Percentiles rank a stretch among this genome's conserved stretches.
phyloP scores from a whole-genome alignment of 2,888 invertebrate species.

The Micoletzkya japonica region DNA sequence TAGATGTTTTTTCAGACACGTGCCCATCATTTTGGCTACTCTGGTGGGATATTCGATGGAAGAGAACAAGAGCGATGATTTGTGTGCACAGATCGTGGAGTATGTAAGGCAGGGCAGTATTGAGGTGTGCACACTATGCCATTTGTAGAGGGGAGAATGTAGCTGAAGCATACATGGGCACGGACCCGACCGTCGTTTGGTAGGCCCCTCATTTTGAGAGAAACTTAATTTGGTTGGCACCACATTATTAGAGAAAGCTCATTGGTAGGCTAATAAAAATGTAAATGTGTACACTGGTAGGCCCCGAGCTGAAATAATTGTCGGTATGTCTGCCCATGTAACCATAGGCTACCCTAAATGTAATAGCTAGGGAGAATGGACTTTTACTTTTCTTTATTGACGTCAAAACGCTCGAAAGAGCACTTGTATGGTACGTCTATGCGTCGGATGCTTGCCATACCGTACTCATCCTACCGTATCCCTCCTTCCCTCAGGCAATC shows the following conservation, averaged over 20 bases:
- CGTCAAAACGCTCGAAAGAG: no score
- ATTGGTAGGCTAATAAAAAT: no score
- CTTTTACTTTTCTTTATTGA: no score
- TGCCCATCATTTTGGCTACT: constrained; percentile 14
- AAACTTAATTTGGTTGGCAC: no score
- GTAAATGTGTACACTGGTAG: no score
- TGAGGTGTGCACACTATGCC: constrained; percentile 4
- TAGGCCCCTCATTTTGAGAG: no score
- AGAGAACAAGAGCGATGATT: constrained; percentile 25
- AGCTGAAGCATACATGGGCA: no score
- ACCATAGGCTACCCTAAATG: neutral
- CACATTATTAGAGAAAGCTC: no score
- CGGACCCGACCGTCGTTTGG: no score
- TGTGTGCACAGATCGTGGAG: constrained; percentile 25
- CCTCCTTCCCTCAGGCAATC: constrained; percentile 31
- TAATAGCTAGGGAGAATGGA: no score
- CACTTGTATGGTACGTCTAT: neutral
- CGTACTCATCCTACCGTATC: neutral
- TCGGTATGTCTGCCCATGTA: no score
- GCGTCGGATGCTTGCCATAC: neutral
- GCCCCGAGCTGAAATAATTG: no score
- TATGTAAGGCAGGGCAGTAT: constrained; percentile 24
- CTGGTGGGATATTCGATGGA: constrained; percentile 3
- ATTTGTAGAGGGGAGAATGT: neutral
- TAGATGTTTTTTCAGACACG: neutral